phyloP scores from a whole-genome alignment of 2,113 vertebrate species.

The Marmota flaviventris region DNA sequence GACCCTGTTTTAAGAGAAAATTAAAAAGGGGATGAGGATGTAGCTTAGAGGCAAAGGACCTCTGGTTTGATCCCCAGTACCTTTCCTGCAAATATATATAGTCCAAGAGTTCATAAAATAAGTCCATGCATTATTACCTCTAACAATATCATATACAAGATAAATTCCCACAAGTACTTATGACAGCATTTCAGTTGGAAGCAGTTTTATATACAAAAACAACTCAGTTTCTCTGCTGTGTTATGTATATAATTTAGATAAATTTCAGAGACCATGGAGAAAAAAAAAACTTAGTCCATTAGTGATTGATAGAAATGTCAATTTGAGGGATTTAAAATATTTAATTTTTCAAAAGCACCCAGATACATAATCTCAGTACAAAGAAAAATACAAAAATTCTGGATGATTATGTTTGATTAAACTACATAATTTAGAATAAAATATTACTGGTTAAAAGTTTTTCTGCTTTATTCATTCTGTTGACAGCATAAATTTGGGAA shows the following conservation, averaged over 20 bases:
- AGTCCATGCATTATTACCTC: conserved; percentile 88
- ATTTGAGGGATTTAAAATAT: conserved; percentile 64
- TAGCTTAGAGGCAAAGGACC: too few species aligned
- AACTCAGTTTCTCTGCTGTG: conserved; percentile 68
- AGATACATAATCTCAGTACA: conserved; percentile 69
- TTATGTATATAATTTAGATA: conserved; percentile 74
- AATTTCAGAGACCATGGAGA: conserved; percentile 69
- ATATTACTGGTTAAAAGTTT: conserved; percentile 10
- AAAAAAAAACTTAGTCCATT: conserved; percentile 50
- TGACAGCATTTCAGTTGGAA: conserved; percentile 78
- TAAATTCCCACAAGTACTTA: conserved; percentile 61
- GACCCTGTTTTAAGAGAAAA: too few species aligned
- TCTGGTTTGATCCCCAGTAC: too few species aligned
- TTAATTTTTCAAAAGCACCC: not conserved
- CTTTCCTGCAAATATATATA: conserved; percentile 79
- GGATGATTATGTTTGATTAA: conserved; percentile 38
- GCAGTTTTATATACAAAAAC: conserved; percentile 61
- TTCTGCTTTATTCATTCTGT: not conserved
- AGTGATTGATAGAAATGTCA: not conserved
- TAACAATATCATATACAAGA: conserved; percentile 84
- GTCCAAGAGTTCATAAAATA: conserved; percentile 87
- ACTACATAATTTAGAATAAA: conserved; percentile 64
- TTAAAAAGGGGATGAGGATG: too few species aligned
- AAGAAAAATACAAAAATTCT: conserved; percentile 72
- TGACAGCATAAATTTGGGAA: conserved; percentile 54